Base-by-base conservation (phyloP, 35 echinoderm and acorn worm species). In the Antedon bifida region DNA sequence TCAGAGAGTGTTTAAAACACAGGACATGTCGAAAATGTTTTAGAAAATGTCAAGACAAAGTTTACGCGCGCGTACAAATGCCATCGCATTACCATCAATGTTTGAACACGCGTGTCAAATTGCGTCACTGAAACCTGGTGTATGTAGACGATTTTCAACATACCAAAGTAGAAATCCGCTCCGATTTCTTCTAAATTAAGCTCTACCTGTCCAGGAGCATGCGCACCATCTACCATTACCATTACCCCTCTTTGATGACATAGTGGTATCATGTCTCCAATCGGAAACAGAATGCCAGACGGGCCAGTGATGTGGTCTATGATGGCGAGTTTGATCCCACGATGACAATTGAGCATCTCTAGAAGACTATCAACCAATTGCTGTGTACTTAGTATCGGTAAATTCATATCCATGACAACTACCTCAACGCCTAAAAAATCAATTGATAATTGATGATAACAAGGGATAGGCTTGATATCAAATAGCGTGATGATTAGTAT, bases 151-250 rank as follows among this genome's bases (percentile, higher is more conserved):
- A 42, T 42, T 13, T 26, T 45, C 3, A 31, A 79, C 28, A 2
- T 28, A 31, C 35, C 28, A 33, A 74, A 31, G 29, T 85, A 36
- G n/a, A 36, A 77, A 30, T 73, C 8, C 8, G 64, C 82, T 17
- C 39, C 56, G n/a, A 76, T 4, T 8, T 30, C 23, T 45, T 26
- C 30, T 31, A 55, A 33, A 9, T 51, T 14, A 30, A 56, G 0
- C 34, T 32, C 12, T 0, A 46, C 46, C 7, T 96, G 93, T 75
- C 93, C 93, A n/a, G 93, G 83, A 30, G 83, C 79, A 73, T 96
- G 93, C 1, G 93, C 93, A 31, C 93, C 93, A 82, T 96, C 93
- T 34, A 96, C 75, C n/a, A 89, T n/a, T 0, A 79, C 83, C 34
- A 91, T 29, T 17, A 91, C 89, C 1, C 78, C 89, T n/a, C 85